Conservation (phyloP, 2,113 vertebrate species). For the Empidonax alnorum region DNA sequence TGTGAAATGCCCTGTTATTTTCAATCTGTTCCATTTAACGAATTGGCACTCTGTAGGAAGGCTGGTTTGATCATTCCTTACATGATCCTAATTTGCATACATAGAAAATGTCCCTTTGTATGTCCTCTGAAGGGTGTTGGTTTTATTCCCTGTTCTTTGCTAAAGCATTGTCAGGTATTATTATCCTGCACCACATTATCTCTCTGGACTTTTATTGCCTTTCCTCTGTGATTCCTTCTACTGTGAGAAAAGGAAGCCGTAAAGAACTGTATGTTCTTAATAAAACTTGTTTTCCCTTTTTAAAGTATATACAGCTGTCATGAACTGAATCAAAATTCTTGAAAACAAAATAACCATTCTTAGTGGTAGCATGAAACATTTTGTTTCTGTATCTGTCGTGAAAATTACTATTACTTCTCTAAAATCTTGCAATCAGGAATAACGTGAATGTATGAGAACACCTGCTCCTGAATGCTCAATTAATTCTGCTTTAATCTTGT, state of each 20-base stretch:
- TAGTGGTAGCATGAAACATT: not conserved
- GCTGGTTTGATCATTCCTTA: not conserved
- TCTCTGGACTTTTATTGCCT: not conserved
- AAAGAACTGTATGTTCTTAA: not conserved
- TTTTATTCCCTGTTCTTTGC: not conserved
- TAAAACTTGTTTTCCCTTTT: not conserved
- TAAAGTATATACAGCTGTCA: not conserved
- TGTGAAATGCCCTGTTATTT: slow-evolving; percentile 39
- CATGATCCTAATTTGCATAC: slow-evolving; percentile 19
- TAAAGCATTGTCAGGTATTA: not conserved
- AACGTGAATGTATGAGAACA: not conserved
- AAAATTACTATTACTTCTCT: not conserved
- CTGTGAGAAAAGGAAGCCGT: not conserved
- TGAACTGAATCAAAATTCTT: not conserved
- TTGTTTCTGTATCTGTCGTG: not conserved
- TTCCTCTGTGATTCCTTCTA: not conserved
- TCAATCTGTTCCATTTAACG: slow-evolving; percentile 46
- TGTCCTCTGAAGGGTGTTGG: not conserved
- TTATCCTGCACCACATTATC: not conserved
- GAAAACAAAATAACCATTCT: not conserved
- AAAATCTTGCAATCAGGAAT: not conserved
- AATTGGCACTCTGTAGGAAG: slow-evolving; percentile 1
- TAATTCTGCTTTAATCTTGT: not conserved
- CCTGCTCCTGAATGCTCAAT: not conserved
- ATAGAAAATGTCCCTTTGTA: not conserved